These are phyloP conservation scores for Muscina levida DNA, from an alignment of 2,888 invertebrate genomes.

Conservation along the genomic window DNA sequence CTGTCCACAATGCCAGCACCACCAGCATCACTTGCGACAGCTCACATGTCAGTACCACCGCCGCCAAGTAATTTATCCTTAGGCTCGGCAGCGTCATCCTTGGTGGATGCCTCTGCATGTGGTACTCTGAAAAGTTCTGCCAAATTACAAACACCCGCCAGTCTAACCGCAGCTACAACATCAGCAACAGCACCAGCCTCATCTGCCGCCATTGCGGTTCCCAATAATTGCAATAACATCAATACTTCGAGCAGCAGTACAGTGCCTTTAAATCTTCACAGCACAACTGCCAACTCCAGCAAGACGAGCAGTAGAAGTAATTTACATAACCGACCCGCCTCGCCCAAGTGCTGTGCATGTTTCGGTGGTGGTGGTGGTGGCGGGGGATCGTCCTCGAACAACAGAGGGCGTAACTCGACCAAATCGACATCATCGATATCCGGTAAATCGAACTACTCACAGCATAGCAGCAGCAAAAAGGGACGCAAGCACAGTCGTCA, in stretches of 20 bases:
- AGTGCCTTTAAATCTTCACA: conserved; percentile 64
- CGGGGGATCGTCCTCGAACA: conserved; percentile 43
- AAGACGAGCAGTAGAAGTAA: conserved; percentile 68
- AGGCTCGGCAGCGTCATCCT: conserved; percentile 54
- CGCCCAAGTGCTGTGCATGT: conserved; percentile 68
- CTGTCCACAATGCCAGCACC: conserved; percentile 54
- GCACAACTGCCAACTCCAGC: conserved; percentile 65
- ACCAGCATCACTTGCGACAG: conserved; percentile 40
- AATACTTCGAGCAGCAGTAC: conserved; percentile 64
- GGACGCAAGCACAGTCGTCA: conserved; percentile 69
- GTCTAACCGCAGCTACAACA: conserved; percentile 43
- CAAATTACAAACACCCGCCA: conserved; percentile 67
- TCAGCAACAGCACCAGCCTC: conserved; percentile 44
- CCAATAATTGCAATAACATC: conserved; percentile 62
- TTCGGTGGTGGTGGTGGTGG: conserved; percentile 63
- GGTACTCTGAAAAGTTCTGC: conserved; percentile 74
- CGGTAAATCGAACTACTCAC: conserved; percentile 62
- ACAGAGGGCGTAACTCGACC: conserved; percentile 58
- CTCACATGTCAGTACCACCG: conserved; percentile 47
- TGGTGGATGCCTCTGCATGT: conserved; percentile 66
- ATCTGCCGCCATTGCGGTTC: conserved; percentile 55
- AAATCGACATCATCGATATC: conserved; percentile 62
- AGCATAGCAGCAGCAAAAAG: conserved; percentile 68
- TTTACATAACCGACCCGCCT: conserved; percentile 66
- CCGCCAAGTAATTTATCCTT: conserved; percentile 66